Base-by-base conservation (phyloP, 2,113 vertebrate genomes). In the Thamnaconus septentrionalis region DNA sequence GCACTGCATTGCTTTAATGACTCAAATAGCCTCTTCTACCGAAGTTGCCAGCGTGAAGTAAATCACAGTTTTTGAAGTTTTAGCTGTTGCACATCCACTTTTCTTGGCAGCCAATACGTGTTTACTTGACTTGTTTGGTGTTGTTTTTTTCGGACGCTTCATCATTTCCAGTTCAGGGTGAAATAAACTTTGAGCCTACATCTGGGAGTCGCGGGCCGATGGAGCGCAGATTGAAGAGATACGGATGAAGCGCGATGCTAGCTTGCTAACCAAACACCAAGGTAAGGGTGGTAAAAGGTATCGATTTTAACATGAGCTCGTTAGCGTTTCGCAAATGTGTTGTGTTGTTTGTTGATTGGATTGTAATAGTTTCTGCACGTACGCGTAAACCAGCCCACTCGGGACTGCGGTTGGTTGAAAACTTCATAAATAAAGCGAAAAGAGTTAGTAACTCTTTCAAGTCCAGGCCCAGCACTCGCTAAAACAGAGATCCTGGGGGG, bases 241-340 rank as follows among this genome's bases (percentile, higher is more conserved):
- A 43, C 69, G 78, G 76, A 75, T 56, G 80, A 73, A 76, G 54
- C 80, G 74, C 78, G 81, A 75, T 78, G 85, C 81, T 85, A 88
- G 72, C 72, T 18, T 18, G 71, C 87, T 79, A 81, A 75, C 80
- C 49, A 70, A 79, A 68, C 65, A 10, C 45, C 2, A 31, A 79
- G 88, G 88, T 88, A 86, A 77, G 84, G 59, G 55, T 50, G 6
- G 18, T 31, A 48, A 45, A 53, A 3, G 8, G 4, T 53, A 44
- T 11, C 4, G n/a, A 3, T 0, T 44, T 10, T 59, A 8, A 67
- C 58, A 10, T 7, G 58, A 67, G 53, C 63, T 64, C 50, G 3
- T 52, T 40, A 76, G 82, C 54, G 74, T 77, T 31, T 53, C 39
- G 63, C 57, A 59, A 73, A 8, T 41, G 48, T 66, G 47, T 9